phyloP scores from a whole-genome alignment of 2,888 invertebrate genomes.

The Noctua janthina region DNA sequence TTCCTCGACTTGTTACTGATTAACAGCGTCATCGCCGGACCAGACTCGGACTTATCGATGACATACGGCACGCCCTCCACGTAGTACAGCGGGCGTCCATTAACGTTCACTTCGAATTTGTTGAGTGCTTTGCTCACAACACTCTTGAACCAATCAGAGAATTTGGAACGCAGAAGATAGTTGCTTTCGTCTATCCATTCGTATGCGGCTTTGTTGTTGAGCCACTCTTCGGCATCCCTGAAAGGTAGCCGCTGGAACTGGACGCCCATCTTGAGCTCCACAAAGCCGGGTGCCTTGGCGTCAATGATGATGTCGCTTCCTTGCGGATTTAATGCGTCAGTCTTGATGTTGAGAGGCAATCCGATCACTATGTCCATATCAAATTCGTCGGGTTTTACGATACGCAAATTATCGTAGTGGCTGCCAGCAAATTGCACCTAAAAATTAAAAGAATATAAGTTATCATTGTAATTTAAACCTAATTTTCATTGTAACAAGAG shows the following conservation, averaged over 20 bases:
- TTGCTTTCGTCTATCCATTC: slow-evolving; percentile 82
- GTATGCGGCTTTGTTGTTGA: slow-evolving; percentile 79
- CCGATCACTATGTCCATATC: slow-evolving; percentile 90
- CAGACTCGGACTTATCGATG: slow-evolving; percentile 77
- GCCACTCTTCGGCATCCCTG: slow-evolving; percentile 75
- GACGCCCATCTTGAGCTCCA: slow-evolving; percentile 82
- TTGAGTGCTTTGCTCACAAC: slow-evolving; percentile 84
- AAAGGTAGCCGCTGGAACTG: slow-evolving; percentile 77
- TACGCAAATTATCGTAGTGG: slow-evolving; percentile 90
- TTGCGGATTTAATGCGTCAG: slow-evolving; percentile 63
- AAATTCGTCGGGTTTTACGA: slow-evolving; percentile 90
- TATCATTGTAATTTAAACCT: neutral
- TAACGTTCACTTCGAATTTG: slow-evolving; percentile 60
- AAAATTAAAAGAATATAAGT: slow-evolving; percentile 5
- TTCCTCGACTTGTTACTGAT: slow-evolving; percentile 73
- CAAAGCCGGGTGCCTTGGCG: slow-evolving; percentile 83
- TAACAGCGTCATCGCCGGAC: slow-evolving; percentile 90
- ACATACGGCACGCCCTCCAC: slow-evolving; percentile 83
- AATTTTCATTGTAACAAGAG: neutral
- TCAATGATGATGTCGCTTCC: slow-evolving; percentile 82
- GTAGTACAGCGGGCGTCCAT: slow-evolving; percentile 52
- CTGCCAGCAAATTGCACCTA: slow-evolving; percentile 90
- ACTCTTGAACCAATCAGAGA: slow-evolving; percentile 89
- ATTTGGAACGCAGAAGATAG: slow-evolving; percentile 84
- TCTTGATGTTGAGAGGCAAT: slow-evolving; percentile 82